phyloP scores from a whole-genome alignment of 2,797 vertebrate genomes.

The Crenuchus spilurus region DNA sequence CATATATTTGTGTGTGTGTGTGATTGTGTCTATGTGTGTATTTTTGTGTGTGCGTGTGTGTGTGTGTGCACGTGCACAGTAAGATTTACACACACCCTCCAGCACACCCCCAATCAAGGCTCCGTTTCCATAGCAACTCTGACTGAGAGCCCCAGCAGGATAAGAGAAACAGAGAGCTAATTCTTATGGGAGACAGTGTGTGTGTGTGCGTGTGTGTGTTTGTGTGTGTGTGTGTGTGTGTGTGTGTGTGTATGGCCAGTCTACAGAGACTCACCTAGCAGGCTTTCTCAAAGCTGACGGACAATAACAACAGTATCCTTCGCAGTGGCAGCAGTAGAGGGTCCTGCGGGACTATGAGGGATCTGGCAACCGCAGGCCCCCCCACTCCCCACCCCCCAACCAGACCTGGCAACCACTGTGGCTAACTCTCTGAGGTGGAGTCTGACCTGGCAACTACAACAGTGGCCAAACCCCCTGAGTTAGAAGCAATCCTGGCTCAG shows the following conservation, averaged over 20 bases:
- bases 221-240: constrained; percentile 26
- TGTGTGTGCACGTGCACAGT: constrained; percentile 32
- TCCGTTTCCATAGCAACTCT: constrained; percentile 69
- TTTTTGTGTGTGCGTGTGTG: neutral
- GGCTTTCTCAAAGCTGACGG: constrained; percentile 34
- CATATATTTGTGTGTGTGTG: constrained; percentile 22
- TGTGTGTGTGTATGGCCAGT: constrained; percentile 35
- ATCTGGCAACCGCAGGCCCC: constrained; percentile 16
- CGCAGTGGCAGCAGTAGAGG: neutral
- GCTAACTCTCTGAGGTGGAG: constrained; percentile 62
- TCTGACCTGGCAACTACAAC: neutral
- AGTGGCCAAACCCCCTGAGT: constrained; percentile 41
- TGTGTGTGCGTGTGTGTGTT: constrained; percentile 10
- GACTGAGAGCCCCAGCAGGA: constrained; percentile 64
- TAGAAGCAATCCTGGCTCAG: constrained; percentile 59
- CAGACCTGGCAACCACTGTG: constrained; percentile 69
- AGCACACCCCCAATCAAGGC: neutral
- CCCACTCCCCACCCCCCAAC: constrained; percentile 15
- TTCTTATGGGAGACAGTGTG: constrained; percentile 57
- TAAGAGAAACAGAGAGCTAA: constrained; percentile 66
- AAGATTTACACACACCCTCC: constrained; percentile 21
- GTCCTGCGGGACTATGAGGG: constrained; percentile 3
- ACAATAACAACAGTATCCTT: constrained; percentile 46
- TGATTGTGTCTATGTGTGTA: constrained; percentile 7
- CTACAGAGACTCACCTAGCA: constrained; percentile 31